These are phyloP conservation scores for Hyles lineata DNA, from an alignment of 2,888 invertebrate species.

Conservation along the genomic window DNA sequence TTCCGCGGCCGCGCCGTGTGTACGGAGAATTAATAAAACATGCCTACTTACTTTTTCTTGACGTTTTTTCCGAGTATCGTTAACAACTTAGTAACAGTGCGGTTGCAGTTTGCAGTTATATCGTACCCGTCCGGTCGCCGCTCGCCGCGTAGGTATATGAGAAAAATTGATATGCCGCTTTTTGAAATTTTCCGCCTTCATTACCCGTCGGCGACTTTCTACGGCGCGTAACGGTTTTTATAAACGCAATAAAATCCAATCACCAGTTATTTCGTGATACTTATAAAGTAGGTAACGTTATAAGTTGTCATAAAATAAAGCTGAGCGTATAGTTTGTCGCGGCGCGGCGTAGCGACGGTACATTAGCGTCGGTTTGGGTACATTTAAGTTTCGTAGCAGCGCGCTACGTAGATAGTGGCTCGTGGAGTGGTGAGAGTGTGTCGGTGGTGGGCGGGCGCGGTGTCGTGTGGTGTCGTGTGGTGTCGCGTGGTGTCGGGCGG, in stretches of 20 bases:
- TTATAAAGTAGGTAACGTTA: constrained; percentile 42
- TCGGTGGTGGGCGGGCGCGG: background rate
- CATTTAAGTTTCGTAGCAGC: constrained; percentile 59
- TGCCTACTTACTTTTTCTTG: constrained; percentile 72
- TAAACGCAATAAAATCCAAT: constrained; percentile 55
- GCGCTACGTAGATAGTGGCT: constrained; percentile 43
- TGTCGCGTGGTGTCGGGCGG: background rate
- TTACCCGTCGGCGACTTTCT: constrained; percentile 35
- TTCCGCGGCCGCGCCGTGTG: constrained; percentile 72
- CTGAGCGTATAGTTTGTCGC: constrained; percentile 46
- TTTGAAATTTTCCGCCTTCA: constrained; percentile 47
- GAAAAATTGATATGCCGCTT: constrained; percentile 57
- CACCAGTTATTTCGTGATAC: constrained; percentile 47
- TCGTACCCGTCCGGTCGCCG: constrained; percentile 46
- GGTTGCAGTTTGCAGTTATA: constrained; percentile 67
- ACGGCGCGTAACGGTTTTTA: constrained; percentile 58
- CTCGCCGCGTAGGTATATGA: constrained; percentile 46
- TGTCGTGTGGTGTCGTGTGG: background rate
- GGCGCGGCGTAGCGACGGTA: constrained; percentile 52
- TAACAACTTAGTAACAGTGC: constrained; percentile 70
- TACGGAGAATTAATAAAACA: constrained; percentile 84
- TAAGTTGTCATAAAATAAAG: constrained; percentile 47
- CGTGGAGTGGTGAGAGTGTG: constrained; percentile 9
- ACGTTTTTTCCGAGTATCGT: constrained; percentile 74
- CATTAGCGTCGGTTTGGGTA: constrained; percentile 54